Evolutionary conservation across 1,140 invertebrate genomes (phyloP).

Genomic region (Drosophila prosaltans): DNA sequence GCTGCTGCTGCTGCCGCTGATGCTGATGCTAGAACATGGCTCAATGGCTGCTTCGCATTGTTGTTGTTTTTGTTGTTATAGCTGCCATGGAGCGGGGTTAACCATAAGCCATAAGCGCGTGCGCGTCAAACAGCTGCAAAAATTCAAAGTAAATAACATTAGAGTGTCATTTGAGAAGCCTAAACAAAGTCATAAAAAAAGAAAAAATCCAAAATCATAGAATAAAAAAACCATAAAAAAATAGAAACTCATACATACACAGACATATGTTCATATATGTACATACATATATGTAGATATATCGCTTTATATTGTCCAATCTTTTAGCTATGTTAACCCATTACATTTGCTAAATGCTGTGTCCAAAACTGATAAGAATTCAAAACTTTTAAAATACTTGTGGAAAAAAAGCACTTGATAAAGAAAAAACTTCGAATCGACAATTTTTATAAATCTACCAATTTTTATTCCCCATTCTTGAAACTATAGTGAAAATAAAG

Average conservation of each 20-base stretch:
- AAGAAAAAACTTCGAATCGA: no score
- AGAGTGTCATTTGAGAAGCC: conserved; percentile 67
- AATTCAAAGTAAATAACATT: conserved; percentile 42
- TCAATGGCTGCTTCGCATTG: conserved; percentile 37
- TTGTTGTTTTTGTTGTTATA: conserved; percentile 31
- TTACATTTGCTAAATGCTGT: neutral
- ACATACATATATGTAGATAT: neutral
- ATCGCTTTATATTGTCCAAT: neutral
- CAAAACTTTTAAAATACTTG: neutral
- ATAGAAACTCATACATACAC: neutral
- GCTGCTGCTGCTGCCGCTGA: conserved; percentile 16
- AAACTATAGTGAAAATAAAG: no score
- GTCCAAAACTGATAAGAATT: neutral
- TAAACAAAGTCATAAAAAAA: conserved; percentile 48
- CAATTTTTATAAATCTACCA: no score
- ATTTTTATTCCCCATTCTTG: no score
- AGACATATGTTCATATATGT: no score
- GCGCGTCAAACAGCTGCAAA: conserved; percentile 56
- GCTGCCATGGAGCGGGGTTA: conserved; percentile 54
- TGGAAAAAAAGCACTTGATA: neutral
- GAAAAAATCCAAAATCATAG: conserved; percentile 2
- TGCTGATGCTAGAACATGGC: conserved; percentile 64
- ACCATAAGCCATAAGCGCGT: conserved; percentile 70
- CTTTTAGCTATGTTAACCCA: neutral
- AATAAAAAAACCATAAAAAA: neutral